Evolutionary conservation across 2,888 invertebrate species (phyloP), one percentile per base, ranked within the genome.

Genomic region (Idaea aversata): DNA sequence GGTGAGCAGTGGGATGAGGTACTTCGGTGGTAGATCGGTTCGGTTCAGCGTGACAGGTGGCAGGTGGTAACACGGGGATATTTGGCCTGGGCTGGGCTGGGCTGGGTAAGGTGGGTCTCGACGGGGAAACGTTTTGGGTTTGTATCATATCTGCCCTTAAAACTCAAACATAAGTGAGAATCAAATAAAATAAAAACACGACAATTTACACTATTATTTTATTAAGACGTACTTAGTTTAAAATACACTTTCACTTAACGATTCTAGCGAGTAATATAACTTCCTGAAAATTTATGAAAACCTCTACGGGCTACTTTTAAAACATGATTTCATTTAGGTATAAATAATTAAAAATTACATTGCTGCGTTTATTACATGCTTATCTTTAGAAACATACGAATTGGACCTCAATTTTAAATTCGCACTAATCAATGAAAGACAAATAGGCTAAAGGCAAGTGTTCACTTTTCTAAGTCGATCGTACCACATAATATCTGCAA

Each of bases 391-490:
- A 88, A 91, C 88, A 86, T 87, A 88, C 87, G 87, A 88, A 90
- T 92, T 92, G 92, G 92, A 92, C 92, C 92, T 88, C 92, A 82
- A 85, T 90, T 89, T 90, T 84, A 88, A 87, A 87, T 89, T 91
- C 87, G 83, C 88, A 84, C 88, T 91, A 88, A 88, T 83, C 83
- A 86, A 87, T 80, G 83, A 83, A 84, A 72, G 65, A 69, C 64
- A 65, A 64, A 74, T 47, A 47, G 47, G 47, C 47, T 47, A 47
- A 47, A 47, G 47, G 47, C 47, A 13, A 47, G 47, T 47, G 47
- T 47, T 10, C 13, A 75, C 73, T 70, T 47, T 47, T 13, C 47
- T 10, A 7, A 47, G 47, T 47, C 47, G 25, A 25, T 25, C 25
- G 25, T 25, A 25, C 25, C 25, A 47, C 47, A 10, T 5, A 47